Percentiles rank a stretch among this genome's conserved stretches.
These are phyloP conservation scores for Gymnarchus niloticus DNA, from an alignment of 2,113 vertebrate genomes.

Conservation along the genomic window DNA sequence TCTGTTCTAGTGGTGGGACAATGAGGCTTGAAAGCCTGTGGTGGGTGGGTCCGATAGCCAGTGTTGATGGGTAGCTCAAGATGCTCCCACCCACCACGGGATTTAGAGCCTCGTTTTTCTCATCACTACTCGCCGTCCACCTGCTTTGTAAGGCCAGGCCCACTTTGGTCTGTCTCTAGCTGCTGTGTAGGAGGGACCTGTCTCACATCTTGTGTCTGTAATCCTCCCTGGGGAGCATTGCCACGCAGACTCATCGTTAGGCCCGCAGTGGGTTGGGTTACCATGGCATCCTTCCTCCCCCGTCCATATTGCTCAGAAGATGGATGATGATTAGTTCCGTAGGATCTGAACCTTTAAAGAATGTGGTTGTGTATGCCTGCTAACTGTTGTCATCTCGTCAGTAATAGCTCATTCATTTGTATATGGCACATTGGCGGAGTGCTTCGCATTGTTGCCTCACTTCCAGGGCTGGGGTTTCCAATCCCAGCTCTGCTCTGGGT, in stretches of 20 bases:
- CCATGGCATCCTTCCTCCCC: neutral
- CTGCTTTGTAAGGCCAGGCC: too few relatives aligned
- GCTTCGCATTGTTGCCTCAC: neutral
- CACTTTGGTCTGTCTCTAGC: too few relatives aligned
- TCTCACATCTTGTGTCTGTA: neutral
- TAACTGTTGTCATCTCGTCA: neutral
- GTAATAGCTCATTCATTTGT: neutral
- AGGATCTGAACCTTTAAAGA: neutral
- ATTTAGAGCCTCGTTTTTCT: too few relatives aligned
- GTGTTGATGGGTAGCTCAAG: too few relatives aligned
- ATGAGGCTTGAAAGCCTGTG: too few relatives aligned
- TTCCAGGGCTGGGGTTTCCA: neutral
- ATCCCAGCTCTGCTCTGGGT: neutral
- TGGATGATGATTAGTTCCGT: neutral
- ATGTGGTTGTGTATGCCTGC: too few relatives aligned
- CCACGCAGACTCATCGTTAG: neutral
- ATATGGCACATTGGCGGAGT: neutral
- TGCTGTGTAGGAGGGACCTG: neutral
- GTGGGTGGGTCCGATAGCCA: too few relatives aligned
- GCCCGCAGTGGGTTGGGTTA: neutral
- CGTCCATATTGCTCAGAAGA: neutral
- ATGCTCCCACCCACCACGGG: too few relatives aligned
- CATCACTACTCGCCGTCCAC: too few relatives aligned
- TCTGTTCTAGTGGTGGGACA: too few relatives aligned
- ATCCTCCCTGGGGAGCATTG: neutral